These are phyloP conservation scores for Lepidurus apus DNA, from an alignment of 1,140 invertebrate species.

Conservation along the genomic window DNA sequence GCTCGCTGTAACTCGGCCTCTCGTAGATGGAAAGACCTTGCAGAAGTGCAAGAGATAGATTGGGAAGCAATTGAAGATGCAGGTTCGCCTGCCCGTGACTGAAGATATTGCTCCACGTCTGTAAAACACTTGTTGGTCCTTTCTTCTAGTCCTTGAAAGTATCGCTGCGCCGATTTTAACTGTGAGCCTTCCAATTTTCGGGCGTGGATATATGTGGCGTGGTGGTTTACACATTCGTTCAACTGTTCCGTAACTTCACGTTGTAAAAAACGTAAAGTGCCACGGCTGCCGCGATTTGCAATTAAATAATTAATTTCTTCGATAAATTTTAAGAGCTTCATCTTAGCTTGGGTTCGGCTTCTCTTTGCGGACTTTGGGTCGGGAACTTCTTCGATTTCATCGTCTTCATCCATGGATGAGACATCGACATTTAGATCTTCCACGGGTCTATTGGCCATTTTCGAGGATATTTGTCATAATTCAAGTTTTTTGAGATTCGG, in stretches of 20 bases:
- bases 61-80: background rate
- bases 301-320: background rate
- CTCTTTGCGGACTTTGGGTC: background rate
- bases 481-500: background rate
- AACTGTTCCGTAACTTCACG: background rate
- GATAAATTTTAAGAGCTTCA: background rate
- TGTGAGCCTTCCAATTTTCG: background rate
- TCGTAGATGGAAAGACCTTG: background rate
- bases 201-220: background rate
- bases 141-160: background rate
- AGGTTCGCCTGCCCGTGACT: background rate
- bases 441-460: background rate
- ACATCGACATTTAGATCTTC: background rate
- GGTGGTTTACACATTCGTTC: background rate
- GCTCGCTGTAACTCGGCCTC: background rate
- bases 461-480: background rate
- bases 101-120: background rate
- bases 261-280: background rate
- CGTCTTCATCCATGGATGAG: background rate
- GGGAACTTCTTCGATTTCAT: background rate
- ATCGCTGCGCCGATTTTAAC: background rate
- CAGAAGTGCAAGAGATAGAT: background rate
- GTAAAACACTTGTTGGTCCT: background rate
- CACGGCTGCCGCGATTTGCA: background rate
- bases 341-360: background rate